Conservation (phyloP, 2,888 invertebrate genomes). For the Apocheima hispidaria region DNA sequence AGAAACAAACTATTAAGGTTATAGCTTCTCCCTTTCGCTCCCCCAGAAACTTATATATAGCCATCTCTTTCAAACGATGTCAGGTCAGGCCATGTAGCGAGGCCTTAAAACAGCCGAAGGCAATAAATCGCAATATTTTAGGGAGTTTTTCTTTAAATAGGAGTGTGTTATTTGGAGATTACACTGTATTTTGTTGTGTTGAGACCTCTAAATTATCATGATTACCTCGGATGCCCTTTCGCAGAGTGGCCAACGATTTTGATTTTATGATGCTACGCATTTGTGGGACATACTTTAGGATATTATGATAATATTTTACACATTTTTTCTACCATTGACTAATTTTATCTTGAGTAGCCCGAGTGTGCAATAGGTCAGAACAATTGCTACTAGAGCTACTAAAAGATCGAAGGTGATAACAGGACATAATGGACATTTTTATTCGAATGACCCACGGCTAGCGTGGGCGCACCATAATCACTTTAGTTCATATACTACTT, state of each 20-base stretch:
- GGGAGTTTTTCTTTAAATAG: too few species aligned
- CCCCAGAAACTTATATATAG: too few species aligned
- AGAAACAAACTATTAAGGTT: too few species aligned
- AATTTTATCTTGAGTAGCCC: not conserved
- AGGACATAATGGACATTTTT: not conserved
- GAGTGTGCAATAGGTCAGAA: not conserved
- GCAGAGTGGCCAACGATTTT: not conserved
- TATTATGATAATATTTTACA: too few species aligned
- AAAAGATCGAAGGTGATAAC: slow-evolving; percentile 1
- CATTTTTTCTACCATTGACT: not conserved
- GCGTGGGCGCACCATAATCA: not conserved
- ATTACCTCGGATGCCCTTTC: not conserved
- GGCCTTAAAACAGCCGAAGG: too few species aligned
- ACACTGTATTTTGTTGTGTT: not conserved
- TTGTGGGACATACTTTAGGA: too few species aligned
- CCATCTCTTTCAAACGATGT: too few species aligned
- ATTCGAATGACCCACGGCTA: not conserved
- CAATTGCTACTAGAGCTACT: slow-evolving; percentile 3
- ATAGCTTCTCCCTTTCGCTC: too few species aligned
- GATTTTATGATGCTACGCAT: not conserved
- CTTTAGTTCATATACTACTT: slow-evolving; percentile 2
- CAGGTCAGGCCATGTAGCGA: too few species aligned
- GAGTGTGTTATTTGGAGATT: too few species aligned
- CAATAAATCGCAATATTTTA: too few species aligned
- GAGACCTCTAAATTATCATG: slow-evolving; percentile 1